Evolutionary conservation across 2,113 vertebrate genomes (phyloP).

Genomic region (Menidia beryllina): DNA sequence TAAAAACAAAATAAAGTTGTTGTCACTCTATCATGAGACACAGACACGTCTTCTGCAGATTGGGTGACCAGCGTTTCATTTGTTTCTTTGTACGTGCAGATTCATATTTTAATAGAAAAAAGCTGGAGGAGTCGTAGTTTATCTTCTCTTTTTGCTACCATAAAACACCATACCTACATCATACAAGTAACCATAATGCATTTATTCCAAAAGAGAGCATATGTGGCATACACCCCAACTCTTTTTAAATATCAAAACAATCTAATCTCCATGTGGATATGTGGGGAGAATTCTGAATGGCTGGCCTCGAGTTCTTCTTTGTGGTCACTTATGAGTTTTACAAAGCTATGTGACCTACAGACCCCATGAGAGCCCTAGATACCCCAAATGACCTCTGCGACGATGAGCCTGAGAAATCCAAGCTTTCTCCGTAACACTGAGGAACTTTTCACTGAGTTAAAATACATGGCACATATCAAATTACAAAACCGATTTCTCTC

Average conservation of each 20-base stretch:
- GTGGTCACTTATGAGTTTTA: not conserved
- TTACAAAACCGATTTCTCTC: not conserved
- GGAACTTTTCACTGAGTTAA: not conserved
- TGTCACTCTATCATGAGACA: not conserved
- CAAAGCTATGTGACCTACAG: too few relatives aligned
- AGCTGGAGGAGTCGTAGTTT: not conserved
- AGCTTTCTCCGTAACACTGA: not conserved
- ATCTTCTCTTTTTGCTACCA: not conserved
- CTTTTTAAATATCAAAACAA: not conserved
- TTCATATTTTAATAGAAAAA: not conserved
- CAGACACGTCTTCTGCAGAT: not conserved
- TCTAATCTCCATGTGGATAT: not conserved
- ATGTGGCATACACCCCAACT: too few relatives aligned
- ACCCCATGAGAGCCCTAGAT: too few relatives aligned
- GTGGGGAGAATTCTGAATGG: not conserved
- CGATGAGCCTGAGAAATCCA: too few relatives aligned
- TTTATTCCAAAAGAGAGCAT: conserved; percentile 36
- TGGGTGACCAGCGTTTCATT: not conserved
- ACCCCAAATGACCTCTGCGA: too few relatives aligned
- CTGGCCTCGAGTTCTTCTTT: not conserved
- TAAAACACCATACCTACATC: too few relatives aligned
- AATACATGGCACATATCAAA: conserved; percentile 6
- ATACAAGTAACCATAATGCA: not conserved
- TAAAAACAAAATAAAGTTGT: too few relatives aligned
- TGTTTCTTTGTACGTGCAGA: not conserved